Conservation (phyloP, 1,140 invertebrate species). For the Leptopilina clavipes region DNA sequence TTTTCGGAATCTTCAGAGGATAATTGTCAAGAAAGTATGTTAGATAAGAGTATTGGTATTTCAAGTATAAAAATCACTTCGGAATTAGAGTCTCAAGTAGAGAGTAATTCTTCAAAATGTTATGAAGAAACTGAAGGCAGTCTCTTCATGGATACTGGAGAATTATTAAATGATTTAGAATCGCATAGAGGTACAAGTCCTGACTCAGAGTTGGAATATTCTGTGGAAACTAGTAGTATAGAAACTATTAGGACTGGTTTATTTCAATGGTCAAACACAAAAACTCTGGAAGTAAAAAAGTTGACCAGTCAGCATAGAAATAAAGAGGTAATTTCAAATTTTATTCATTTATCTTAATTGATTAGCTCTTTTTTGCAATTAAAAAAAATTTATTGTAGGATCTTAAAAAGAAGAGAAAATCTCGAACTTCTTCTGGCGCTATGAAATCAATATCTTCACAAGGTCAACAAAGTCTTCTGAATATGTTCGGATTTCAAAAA, state of each 20-base stretch:
- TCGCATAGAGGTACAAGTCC: constrained; percentile 8
- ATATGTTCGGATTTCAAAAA: constrained; percentile 66
- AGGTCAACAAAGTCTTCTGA: constrained; percentile 61
- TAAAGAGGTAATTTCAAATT: constrained; percentile 26
- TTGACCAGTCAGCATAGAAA: neutral
- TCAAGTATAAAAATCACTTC: constrained; percentile 32
- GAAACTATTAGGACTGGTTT: constrained; percentile 42
- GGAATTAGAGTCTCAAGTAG: constrained; percentile 27
- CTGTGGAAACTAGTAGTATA: constrained; percentile 10
- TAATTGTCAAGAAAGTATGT: constrained; percentile 23
- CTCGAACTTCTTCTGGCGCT: constrained; percentile 28
- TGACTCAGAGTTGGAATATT: constrained; percentile 31
- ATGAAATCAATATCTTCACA: constrained; percentile 53
- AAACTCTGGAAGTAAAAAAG: constrained; percentile 31
- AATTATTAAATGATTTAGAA: constrained; percentile 34
- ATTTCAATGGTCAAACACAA: constrained; percentile 52
- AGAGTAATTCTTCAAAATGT: constrained; percentile 37
- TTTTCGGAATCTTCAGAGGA: neutral
- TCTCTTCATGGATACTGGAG: constrained; percentile 34
- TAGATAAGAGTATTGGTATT: constrained; percentile 31
- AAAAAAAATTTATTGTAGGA: constrained; percentile 38
- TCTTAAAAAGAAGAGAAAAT: constrained; percentile 44
- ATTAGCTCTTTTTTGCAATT: neutral
- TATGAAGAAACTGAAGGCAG: constrained; percentile 42
- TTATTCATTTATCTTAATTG: neutral